These are phyloP conservation scores for Malurus leucopterus DNA, from an alignment of 2,797 vertebrate species.

Conservation along the genomic window DNA sequence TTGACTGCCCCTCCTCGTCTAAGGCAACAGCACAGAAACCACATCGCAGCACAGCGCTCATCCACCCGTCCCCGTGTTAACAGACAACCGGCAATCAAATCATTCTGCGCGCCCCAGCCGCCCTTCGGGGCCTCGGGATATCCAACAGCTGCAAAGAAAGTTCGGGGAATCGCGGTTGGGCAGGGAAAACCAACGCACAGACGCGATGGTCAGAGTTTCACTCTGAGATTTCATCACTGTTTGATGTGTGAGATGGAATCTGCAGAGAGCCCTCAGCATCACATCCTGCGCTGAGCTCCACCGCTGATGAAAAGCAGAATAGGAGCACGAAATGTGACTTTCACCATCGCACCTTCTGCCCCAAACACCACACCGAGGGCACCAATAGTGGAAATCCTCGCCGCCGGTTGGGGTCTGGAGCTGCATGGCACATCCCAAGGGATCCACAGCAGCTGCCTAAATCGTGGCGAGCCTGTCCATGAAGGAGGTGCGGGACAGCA, in stretches of 20 bases:
- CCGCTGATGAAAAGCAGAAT: neutral
- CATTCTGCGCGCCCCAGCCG: neutral
- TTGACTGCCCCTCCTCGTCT: neutral
- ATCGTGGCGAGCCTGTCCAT: accelerated
- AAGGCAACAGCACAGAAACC: neutral
- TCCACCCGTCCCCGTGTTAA: neutral
- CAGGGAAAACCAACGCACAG: neutral
- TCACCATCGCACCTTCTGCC: accelerated
- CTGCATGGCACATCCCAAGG: accelerated
- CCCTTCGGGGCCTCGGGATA: neutral
- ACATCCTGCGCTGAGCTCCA: neutral
- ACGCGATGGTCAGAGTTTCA: neutral
- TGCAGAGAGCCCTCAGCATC: neutral
- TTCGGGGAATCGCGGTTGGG: neutral
- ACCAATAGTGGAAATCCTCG: accelerated
- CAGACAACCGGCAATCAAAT: neutral
- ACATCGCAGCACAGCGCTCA: neutral
- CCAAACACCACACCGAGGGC: accelerated
- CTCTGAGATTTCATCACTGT: neutral
- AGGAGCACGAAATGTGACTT: accelerated
- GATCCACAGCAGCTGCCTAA: neutral
- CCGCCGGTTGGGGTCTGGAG: accelerated
- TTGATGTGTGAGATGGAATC: neutral
- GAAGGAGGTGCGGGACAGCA: neutral
- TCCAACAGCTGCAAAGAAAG: neutral